Conservation (phyloP, 2,113 vertebrate species). For the Narcine bancroftii region DNA sequence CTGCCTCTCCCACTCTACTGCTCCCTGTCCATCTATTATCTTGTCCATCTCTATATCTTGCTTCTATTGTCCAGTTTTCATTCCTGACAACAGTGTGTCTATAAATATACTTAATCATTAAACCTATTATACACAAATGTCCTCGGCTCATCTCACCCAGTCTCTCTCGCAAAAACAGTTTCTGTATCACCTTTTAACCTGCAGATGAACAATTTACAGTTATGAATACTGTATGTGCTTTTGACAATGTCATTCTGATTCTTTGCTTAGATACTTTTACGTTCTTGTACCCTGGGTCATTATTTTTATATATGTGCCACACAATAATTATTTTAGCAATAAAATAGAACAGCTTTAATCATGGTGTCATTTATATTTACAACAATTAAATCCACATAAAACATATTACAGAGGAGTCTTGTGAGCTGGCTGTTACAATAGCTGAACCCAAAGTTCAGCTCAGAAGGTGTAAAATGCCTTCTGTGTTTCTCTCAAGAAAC, state of each 20-base stretch:
- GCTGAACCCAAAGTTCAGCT: not conserved
- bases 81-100: not conserved
- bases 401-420: too few species aligned
- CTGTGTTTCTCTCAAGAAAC: not conserved
- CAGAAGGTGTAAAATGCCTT: not conserved
- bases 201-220: not conserved
- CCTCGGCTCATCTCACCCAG: not conserved
- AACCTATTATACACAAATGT: not conserved
- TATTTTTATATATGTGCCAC: not conserved
- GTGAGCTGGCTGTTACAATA: not conserved
- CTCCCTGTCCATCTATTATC: conserved; percentile 7
- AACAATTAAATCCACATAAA: not conserved
- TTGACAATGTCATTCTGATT: not conserved
- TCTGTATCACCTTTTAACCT: not conserved
- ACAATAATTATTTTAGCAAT: not conserved
- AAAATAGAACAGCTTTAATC: not conserved
- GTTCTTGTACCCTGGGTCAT: too few species aligned
- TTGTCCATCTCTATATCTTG: not conserved
- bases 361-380: not conserved
- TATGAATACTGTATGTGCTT: not conserved
- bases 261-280: not conserved
- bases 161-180: not conserved
- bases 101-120: not conserved
- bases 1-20: not conserved
- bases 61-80: not conserved